Percentiles rank a stretch among this genome's conserved stretches.
phyloP scores from a whole-genome alignment of 2,113 vertebrate species.

The Hylia prasina region DNA sequence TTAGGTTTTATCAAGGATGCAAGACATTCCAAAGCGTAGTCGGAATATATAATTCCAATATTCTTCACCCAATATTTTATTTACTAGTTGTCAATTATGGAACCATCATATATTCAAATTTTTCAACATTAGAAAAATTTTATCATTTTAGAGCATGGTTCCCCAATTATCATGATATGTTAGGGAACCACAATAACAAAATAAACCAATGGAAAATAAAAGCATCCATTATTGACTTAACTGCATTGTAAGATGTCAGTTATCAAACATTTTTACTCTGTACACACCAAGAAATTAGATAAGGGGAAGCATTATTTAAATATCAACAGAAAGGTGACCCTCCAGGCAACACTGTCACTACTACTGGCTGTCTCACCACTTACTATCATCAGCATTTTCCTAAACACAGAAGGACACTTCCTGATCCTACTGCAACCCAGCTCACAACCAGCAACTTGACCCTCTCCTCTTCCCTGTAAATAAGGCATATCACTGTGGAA shows the following conservation, averaged over 20 bases:
- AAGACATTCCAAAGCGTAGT: neutral
- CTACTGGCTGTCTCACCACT: neutral
- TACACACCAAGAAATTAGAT: neutral
- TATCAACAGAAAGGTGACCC: neutral
- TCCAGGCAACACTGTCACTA: neutral
- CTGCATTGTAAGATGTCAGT: neutral
- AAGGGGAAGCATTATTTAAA: neutral
- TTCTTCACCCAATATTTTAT: neutral
- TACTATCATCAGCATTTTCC: neutral
- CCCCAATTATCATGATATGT: neutral
- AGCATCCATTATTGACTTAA: neutral
- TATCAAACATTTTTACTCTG: neutral
- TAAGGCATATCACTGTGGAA: neutral
- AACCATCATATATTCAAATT: neutral
- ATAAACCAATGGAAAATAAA: neutral
- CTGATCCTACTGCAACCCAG: neutral
- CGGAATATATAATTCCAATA: neutral
- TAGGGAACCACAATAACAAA: neutral
- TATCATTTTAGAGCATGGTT: neutral
- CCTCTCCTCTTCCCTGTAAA: neutral
- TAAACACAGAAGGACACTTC: neutral
- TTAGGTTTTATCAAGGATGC: neutral
- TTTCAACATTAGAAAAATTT: neutral
- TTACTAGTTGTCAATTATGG: neutral
- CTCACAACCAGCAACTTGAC: neutral